Evolutionary conservation across 2,797 vertebrate species (phyloP).

Genomic region (Hydrolagus colliei): DNA sequence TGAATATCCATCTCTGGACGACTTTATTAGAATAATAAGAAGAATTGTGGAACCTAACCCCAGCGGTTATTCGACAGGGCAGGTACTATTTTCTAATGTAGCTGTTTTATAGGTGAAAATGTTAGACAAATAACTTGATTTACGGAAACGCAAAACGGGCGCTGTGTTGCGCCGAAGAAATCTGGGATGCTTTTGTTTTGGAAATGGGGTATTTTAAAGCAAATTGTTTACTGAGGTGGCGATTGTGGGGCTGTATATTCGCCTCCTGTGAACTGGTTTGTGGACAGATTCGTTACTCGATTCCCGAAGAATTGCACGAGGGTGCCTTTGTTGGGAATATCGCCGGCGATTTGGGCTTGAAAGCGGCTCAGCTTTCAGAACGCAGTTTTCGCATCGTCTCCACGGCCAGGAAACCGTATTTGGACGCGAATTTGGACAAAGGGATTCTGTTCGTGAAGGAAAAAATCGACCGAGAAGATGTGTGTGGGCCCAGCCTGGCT

Average conservation of each 20-base stretch:
- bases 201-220: conserved; percentile 21
- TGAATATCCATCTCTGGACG: too few relatives aligned
- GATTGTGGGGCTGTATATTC: not conserved
- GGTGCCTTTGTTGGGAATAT: conserved; percentile 29
- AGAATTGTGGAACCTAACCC: not conserved
- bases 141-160: not conserved
- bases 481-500: not conserved
- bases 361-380: not conserved
- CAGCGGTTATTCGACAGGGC: not conserved
- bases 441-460: conserved; percentile 16
- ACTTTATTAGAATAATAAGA: not conserved
- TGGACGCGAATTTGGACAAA: conserved; percentile 16
- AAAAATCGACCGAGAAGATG: conserved; percentile 1
- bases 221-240: conserved; percentile 5
- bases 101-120: not conserved
- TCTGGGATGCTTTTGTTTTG: conserved; percentile 20
- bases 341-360: conserved; percentile 19
- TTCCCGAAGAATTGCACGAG: conserved; percentile 16
- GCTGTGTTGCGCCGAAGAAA: not conserved
- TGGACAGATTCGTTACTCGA: conserved; percentile 26
- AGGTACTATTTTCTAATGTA: not conserved
- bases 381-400: conserved; percentile 24
- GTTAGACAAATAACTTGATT: not conserved
- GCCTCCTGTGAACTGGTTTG: not conserved
- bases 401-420: conserved; percentile 12